Evolutionary conservation across 53 echinoderm and acorn worm species (phyloP), one percentile per base, ranked within the genome.

Genomic region (Patiria pectinifera): DNA sequence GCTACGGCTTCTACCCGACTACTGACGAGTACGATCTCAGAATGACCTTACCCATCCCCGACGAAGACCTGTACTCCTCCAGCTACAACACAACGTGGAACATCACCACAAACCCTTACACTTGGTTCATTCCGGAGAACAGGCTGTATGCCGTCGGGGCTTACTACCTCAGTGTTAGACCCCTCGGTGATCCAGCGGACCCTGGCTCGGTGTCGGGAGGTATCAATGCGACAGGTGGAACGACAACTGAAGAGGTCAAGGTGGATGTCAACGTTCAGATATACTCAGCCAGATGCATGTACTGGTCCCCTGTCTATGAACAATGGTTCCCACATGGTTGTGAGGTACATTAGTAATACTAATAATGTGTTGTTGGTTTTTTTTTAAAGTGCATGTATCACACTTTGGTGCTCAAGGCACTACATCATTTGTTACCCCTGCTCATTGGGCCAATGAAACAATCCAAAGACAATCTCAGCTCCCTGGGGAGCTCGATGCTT

Each of bases 321-420:
- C 93, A 93, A 66, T 96, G 96, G 96, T 93, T 96, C 44, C 95
- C 96, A 78, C 83, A 93, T 92, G 96, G 96, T 12, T 96, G 96
- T 84, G 87, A 96, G 95, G 96, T 96, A 92, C 70, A 16, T 47
- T 11, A 49, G 24, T 53, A 5, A 53, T 53, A 53, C 1, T 1
- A 6, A 53, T 53, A 53, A 8, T 0, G 53, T 53, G 53, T 53
- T n/a, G n/a, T n/a, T n/a, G n/a, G n/a, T n/a, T n/a, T n/a, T 6
- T 53, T 6, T 35, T 35, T 35, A 35, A 35, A 35, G 35, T 35
- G 35, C 35, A 35, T 35, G 35, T 35, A 35, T 35, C 35, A 35
- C 35, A 35, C 35, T 35, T 35, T 35, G 35, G 35, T 35, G 35
- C 35, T 35, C 35, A 35, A 35, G 35, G 35, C 35, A 35, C 35